A percentile compares a stretch with the other conserved stretches of the same genome.
Conservation (phyloP, 2,113 vertebrate species). For the Litocranius walleri region DNA sequence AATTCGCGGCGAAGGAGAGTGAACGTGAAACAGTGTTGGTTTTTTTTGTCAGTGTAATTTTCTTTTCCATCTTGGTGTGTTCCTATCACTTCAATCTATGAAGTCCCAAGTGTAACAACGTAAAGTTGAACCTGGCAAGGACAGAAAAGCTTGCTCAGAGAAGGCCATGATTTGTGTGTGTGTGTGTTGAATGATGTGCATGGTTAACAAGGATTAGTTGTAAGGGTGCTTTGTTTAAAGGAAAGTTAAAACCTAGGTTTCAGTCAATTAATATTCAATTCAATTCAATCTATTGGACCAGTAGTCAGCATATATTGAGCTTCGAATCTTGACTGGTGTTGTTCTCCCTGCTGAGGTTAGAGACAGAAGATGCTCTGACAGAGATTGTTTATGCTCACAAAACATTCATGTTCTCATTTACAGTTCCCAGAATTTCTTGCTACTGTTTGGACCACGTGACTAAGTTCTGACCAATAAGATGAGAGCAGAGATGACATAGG, state of each 20-base stretch:
- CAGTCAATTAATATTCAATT: neutral
- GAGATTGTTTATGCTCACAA: neutral
- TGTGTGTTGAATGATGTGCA: neutral
- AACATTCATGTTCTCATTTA: neutral
- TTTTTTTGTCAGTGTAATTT: neutral
- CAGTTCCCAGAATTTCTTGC: neutral
- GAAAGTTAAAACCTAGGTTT: slow-evolving; percentile 19
- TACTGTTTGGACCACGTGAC: neutral
- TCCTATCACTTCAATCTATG: neutral
- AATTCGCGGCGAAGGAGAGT: slow-evolving; percentile 24
- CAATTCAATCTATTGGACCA: neutral
- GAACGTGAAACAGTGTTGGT: neutral
- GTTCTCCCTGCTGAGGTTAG: neutral
- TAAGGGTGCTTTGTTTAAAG: neutral
- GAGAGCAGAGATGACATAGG: neutral
- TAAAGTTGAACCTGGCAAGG: neutral
- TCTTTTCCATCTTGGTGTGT: neutral
- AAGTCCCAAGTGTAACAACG: neutral
- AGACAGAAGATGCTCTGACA: neutral
- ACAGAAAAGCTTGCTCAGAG: neutral
- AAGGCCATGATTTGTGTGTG: neutral
- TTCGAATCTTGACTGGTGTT: neutral
- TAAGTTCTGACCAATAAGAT: neutral
- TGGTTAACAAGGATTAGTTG: neutral
- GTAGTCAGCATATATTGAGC: neutral